Percentiles rank a stretch among this genome's conserved stretches.
phyloP scores from a whole-genome alignment of 1,140 invertebrate species.

The Campoletis sonorensis region DNA sequence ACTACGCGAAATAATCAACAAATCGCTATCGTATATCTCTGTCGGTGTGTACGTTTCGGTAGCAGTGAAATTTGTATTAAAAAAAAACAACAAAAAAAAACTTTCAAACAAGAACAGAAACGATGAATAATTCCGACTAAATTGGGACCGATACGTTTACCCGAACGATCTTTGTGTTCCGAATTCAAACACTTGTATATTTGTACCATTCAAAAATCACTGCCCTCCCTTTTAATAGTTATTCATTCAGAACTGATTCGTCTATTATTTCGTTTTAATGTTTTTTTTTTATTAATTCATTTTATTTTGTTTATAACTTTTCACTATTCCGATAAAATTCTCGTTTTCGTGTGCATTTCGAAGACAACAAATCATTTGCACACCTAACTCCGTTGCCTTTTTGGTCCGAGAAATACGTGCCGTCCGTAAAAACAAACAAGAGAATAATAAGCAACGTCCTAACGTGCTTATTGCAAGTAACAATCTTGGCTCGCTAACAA shows the following conservation, averaged over 20 bases:
- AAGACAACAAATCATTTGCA: no score
- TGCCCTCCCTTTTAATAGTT: neutral
- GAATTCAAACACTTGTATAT: neutral
- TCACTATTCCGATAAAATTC: no score
- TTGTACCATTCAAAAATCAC: neutral
- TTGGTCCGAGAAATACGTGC: no score
- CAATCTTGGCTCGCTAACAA: no score
- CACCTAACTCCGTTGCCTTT: no score
- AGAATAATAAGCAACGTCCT: no score
- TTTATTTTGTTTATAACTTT: no score
- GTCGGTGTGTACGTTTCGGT: no score
- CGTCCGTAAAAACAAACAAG: no score
- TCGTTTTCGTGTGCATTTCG: no score
- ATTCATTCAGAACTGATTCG: neutral
- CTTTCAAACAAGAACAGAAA: neutral
- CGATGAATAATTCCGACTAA: neutral
- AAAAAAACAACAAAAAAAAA: neutral
- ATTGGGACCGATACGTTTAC: neutral
- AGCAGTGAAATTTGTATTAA: neutral
- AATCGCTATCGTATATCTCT: conserved; percentile 51
- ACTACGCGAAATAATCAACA: no score
- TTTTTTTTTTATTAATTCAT: neutral
- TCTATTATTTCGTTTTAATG: neutral
- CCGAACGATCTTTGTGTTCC: neutral
- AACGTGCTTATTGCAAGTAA: no score